These are phyloP conservation scores for Dryobotodes eremita DNA, from an alignment of 2,888 invertebrate species.

Conservation along the genomic window DNA sequence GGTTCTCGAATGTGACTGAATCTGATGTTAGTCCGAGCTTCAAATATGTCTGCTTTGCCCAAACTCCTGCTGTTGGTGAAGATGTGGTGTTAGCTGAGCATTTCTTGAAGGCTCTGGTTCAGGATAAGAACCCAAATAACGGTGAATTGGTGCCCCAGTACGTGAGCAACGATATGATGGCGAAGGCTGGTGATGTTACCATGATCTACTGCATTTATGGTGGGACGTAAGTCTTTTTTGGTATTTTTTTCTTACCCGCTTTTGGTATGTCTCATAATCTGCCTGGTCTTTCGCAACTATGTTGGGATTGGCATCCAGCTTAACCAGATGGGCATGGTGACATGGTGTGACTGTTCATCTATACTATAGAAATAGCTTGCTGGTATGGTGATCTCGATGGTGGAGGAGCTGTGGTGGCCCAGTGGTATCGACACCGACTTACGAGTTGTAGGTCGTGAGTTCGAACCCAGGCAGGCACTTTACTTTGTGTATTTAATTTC, in stretches of 20 bases:
- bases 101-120: conserved; percentile 73
- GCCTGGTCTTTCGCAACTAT: neutral
- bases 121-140: conserved; percentile 69
- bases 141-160: conserved; percentile 80
- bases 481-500: no score
- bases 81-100: conserved; percentile 80
- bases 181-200: conserved; percentile 76
- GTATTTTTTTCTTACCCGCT: neutral
- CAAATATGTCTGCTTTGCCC: conserved; percentile 82
- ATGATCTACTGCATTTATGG: conserved; percentile 85
- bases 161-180: conserved; percentile 76
- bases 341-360: neutral
- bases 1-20: conserved; percentile 80
- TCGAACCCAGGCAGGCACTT: no score
- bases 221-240: conserved; percentile 79
- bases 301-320: neutral
- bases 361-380: neutral
- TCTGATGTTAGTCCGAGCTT: conserved; percentile 74
- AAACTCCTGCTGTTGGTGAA: conserved; percentile 74
- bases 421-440: no score
- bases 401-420: no score
- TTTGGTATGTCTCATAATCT: neutral
- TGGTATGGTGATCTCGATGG: neutral
- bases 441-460: no score
- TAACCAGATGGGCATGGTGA: neutral